phyloP scores from a whole-genome alignment of 2,888 invertebrate genomes.

The Phania funesta region DNA sequence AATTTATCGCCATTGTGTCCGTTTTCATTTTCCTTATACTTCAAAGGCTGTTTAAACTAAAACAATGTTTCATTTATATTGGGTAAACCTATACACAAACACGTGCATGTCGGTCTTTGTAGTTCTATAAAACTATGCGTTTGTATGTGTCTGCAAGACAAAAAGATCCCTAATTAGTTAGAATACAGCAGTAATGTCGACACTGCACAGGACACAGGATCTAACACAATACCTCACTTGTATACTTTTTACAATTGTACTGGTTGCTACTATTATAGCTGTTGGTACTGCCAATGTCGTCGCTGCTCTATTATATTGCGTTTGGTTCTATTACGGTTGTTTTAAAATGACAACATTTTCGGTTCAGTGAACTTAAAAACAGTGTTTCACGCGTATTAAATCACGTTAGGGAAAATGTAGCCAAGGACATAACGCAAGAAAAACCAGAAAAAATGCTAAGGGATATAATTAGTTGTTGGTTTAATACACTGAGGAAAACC shows the following conservation, averaged over 20 bases:
- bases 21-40: not conserved
- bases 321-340: slow-evolving; percentile 14
- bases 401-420: slow-evolving; percentile 5
- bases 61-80: too few relatives aligned
- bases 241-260: not conserved
- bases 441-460: too few relatives aligned
- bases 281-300: not conserved
- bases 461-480: too few relatives aligned
- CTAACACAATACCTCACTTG: not conserved
- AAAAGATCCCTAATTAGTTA: slow-evolving; percentile 51
- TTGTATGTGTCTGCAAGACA: too few relatives aligned
- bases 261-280: not conserved
- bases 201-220: slow-evolving; percentile 19
- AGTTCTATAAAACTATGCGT: not conserved
- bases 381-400: slow-evolving; percentile 39
- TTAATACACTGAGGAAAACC: too few relatives aligned
- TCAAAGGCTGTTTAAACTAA: too few relatives aligned
- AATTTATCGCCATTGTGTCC: not conserved
- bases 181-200: slow-evolving; percentile 39
- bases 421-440: too few relatives aligned
- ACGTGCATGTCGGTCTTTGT: slow-evolving; percentile 25
- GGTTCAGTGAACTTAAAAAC: slow-evolving; percentile 63
- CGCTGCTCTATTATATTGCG: not conserved
- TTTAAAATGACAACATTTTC: slow-evolving; percentile 45
- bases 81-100: not conserved